A percentile compares a stretch with the other conserved stretches of the same genome.
Evolutionary conservation across 2,888 invertebrate genomes (phyloP).

Genomic region (Troides oblongomaculatus): DNA sequence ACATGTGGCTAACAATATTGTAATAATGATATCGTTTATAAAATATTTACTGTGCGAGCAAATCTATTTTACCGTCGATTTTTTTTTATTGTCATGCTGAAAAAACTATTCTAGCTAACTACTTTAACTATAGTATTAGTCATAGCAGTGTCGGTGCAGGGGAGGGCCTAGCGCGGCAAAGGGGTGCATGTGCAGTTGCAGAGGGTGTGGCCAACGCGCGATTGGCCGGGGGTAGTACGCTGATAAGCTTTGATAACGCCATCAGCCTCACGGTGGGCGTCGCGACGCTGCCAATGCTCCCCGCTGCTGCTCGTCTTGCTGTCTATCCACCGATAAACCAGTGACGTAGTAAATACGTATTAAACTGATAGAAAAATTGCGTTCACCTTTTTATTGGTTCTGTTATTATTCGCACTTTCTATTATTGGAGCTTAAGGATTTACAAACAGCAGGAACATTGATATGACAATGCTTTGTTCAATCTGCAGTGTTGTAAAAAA

Average conservation of each 20-base stretch:
- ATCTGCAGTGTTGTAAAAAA: no score
- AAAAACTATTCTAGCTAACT: neutral
- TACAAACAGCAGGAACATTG: no score
- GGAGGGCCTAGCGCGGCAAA: slow-evolving; percentile 30
- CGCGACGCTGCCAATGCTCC: neutral
- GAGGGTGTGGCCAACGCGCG: slow-evolving; percentile 47
- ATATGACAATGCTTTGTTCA: no score
- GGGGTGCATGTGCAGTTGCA: slow-evolving; percentile 34
- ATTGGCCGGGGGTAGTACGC: slow-evolving; percentile 44
- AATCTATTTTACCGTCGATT: neutral
- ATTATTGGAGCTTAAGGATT: no score
- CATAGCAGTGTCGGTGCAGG: neutral
- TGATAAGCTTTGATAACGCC: slow-evolving; percentile 31
- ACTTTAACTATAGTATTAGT: neutral
- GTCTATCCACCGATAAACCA: neutral
- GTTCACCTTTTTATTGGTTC: neutral
- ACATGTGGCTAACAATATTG: no score
- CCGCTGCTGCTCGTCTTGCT: neutral
- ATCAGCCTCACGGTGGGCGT: slow-evolving; percentile 24
- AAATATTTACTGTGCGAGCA: neutral
- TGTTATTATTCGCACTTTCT: no score
- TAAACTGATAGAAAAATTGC: neutral
- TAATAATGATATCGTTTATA: neutral
- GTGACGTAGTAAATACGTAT: neutral
- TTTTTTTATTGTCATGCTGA: neutral